Evolutionary conservation across 1,140 invertebrate species (phyloP), one percentile per base, ranked within the genome.

Genomic region (Metopolophium dirhodum): DNA sequence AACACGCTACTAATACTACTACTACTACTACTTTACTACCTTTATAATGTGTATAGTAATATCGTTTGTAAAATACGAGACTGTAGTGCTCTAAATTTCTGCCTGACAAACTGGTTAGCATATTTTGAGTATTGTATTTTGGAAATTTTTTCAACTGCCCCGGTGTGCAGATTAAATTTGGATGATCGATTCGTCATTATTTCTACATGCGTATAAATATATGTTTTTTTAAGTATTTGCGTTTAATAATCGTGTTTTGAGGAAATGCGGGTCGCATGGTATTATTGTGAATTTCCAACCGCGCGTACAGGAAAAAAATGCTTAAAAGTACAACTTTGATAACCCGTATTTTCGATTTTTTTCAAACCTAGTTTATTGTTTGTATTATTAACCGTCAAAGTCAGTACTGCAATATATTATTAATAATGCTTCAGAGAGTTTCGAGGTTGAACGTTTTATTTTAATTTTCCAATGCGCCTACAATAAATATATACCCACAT

Each of bases 261-360:
- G 26, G 37, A 90, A 90, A 90, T 90, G 89, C 89, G 89, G 89
- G 89, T 57, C 30, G 35, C 11, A 2, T n/a, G 26, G 23, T 30
- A 83, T 83, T 49, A 49, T n/a, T 87, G 20, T 57, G 49, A 89
- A 89, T 89, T 37, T 45, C n/a, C 49, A 35, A 37, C 54, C 35
- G 11, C 2, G 88, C n/a, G 4, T 45, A 35, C 41, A 41, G 35
- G 14, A 90, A 90, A 57, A 61, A n/a, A 57, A 41, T 14, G 9
- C 26, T 57, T 37, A 45, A 57, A 90, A 90, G 88, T 90, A 89
- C 88, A 57, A 57, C 88, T 90, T 90, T 57, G 37, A 68, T 68
- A n/a, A 68, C 89, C 89, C 89, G 89, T 90, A 90, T 90, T 68
- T 90, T n/a, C 30, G 18, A 23, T 45, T 45, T 30, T 41, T 61